Evolutionary conservation across 2,113 vertebrate genomes (phyloP), one percentile per base, ranked within the genome.

Genomic region (Corydoras maculifer): DNA sequence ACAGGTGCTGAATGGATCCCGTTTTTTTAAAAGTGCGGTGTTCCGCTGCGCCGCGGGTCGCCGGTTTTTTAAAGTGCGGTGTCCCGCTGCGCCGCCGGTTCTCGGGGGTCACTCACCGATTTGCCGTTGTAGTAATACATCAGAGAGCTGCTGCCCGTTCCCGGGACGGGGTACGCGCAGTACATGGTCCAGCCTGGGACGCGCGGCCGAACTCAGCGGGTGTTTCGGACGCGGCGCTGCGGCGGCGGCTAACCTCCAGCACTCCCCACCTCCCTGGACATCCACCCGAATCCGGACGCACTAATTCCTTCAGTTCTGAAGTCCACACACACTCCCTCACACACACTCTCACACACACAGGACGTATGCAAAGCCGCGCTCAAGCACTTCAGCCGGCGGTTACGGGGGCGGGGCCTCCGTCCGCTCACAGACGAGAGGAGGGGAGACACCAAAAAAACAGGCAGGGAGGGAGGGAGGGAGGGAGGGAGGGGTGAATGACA

Each of bases 81-180:
- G 18, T 25, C 2, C 18, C 18, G 18, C 18, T 2, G 18, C 18
- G 18, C 18, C 18, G 18, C 18, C 18, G 18, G 18, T 25, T 25
- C 18, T 25, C 18, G 18, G 18, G 18, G 18, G 18, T 25, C 18
- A 25, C 93, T 97, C 89, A 98, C 96, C 92, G 94, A 96, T 90
- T 98, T 98, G 62, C 96, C 95, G 85, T 94, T 98, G 92, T 95
- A 98, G 90, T 96, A 97, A 91, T 97, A 98, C 95, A 98, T 95
- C 88, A 97, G 90, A 82, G 95, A 93, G 92, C 89, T 96, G 89
- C 89, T 93, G 86, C 92, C 93, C 94, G 94, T 93, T 87, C 95
- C 94, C 86, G 96, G 93, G 80, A 98, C 93, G 69, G 95, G 93
- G 85, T 96, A 97, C 49, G 96, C 94, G 84, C 96, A 98, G 89